Evolutionary conservation across 2,797 vertebrate genomes (phyloP).

Genomic region (Cuculus canorus): DNA sequence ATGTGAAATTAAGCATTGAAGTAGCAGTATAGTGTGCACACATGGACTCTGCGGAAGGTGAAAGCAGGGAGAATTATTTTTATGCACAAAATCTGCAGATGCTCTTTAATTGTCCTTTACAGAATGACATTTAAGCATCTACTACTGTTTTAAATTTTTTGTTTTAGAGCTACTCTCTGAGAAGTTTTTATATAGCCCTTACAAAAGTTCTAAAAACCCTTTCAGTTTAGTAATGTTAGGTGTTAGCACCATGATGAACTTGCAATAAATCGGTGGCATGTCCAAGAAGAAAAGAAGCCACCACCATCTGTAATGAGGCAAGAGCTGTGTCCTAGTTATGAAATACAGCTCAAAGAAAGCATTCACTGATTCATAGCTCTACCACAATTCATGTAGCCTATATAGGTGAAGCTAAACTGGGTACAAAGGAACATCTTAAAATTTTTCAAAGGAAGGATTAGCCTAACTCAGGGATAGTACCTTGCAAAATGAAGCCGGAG

Average conservation of each 20-base stretch:
- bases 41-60: neutral
- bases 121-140: neutral
- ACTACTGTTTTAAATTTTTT: neutral
- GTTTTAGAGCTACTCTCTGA: neutral
- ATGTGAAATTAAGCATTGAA: neutral
- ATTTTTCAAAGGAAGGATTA: neutral
- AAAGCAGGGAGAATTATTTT: neutral
- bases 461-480: neutral
- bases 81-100: neutral
- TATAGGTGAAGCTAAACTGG: neutral
- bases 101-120: neutral
- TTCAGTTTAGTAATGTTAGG: neutral
- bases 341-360: neutral
- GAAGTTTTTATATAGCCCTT: neutral
- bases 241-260: neutral
- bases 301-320: neutral
- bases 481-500: neutral
- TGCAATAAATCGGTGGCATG: neutral
- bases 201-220: neutral
- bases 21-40: neutral
- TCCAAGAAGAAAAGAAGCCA: neutral
- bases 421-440: neutral
- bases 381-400: neutral
- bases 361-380: neutral
- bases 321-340: neutral